Evolutionary conservation across 2,888 invertebrate genomes (phyloP).

Genomic region (Mylabris sibirica): DNA sequence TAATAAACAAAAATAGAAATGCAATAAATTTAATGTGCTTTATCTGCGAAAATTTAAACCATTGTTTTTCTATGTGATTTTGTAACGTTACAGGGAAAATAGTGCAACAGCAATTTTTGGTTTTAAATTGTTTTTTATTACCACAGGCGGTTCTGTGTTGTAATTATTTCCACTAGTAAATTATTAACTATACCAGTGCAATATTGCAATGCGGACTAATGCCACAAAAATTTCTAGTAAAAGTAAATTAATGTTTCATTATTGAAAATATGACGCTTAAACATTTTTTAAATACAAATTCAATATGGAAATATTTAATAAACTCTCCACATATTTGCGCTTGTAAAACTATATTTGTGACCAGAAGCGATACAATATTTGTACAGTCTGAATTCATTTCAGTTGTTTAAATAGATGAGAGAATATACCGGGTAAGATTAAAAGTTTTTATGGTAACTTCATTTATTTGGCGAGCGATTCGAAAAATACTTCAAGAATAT

Average conservation of each 20-base stretch:
- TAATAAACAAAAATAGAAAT: not conserved
- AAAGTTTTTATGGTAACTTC: too few species aligned
- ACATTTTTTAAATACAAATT: not conserved
- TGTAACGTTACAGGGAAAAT: not conserved
- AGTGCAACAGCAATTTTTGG: not conserved
- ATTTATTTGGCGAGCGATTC: too few species aligned
- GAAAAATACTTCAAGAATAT: too few species aligned
- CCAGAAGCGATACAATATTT: slow-evolving; percentile 22
- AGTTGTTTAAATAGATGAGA: slow-evolving; percentile 26
- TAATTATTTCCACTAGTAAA: slow-evolving; percentile 9
- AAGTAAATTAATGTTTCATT: not conserved
- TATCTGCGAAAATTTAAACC: not conserved
- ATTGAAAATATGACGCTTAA: not conserved
- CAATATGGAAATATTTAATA: not conserved
- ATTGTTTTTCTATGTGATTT: not conserved
- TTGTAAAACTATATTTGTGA: slow-evolving; percentile 17
- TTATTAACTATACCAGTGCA: not conserved
- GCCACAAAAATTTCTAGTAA: not conserved
- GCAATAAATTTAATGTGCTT: not conserved
- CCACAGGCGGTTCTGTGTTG: not conserved
- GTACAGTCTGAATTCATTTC: slow-evolving; percentile 31
- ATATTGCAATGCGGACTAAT: not conserved
- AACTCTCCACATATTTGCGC: not conserved
- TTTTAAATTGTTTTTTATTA: not conserved
- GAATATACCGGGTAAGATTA: too few species aligned